A percentile compares a stretch with the other conserved stretches of the same genome.
phyloP scores from a whole-genome alignment of 2,888 invertebrate genomes.

The Eugnorisma glareosa region DNA sequence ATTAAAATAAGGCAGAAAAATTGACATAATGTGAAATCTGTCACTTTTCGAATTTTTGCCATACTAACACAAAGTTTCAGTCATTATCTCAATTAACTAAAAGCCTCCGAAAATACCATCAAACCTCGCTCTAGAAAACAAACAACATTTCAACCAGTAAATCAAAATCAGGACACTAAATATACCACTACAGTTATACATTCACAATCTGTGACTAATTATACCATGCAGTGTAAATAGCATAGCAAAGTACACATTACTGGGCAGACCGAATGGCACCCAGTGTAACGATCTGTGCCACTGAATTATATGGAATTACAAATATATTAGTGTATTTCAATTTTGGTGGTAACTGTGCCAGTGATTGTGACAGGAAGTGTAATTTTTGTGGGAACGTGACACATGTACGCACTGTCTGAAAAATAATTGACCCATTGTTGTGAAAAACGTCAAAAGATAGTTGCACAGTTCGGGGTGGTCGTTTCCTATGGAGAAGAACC shows the following conservation, averaged over 20 bases:
- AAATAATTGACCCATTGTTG: slow-evolving; percentile 48
- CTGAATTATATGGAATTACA: slow-evolving; percentile 62
- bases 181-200: slow-evolving; percentile 48
- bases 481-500: neutral
- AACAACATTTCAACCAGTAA: slow-evolving; percentile 60
- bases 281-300: slow-evolving; percentile 56
- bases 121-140: slow-evolving; percentile 58
- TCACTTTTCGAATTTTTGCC: neutral
- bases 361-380: slow-evolving; percentile 43
- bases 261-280: slow-evolving; percentile 58
- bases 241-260: slow-evolving; percentile 40
- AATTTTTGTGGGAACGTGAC: slow-evolving; percentile 30
- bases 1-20: too few species aligned
- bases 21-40: too few species aligned
- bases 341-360: slow-evolving; percentile 53
- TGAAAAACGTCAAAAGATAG: neutral
- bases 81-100: neutral
- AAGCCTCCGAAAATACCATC: slow-evolving; percentile 19
- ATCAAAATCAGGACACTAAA: slow-evolving; percentile 66
- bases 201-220: slow-evolving; percentile 58
- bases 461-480: neutral
- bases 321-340: slow-evolving; percentile 53
- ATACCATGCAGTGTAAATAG: slow-evolving; percentile 48
- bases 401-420: slow-evolving; percentile 35
- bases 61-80: neutral